Evolutionary conservation across 1,140 invertebrate species (phyloP).

Genomic region (Drosophila nebulosa): DNA sequence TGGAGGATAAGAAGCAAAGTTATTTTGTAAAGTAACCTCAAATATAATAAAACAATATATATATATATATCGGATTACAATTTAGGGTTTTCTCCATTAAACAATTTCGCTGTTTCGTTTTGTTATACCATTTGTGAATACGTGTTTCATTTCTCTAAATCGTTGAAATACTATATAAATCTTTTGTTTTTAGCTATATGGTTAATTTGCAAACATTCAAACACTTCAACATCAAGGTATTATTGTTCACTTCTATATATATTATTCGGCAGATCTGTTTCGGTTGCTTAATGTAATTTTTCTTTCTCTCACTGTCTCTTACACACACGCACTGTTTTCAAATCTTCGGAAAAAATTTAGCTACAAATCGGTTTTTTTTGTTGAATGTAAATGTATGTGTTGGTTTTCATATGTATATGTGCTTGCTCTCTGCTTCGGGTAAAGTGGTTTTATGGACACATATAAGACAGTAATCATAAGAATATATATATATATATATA

Average conservation of each 20-base stretch:
- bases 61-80: slow-evolving; percentile 1
- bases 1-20: not conserved
- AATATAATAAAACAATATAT: slow-evolving; percentile 34
- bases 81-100: slow-evolving; percentile 49
- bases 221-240: slow-evolving; percentile 36
- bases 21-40: slow-evolving; percentile 41
- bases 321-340: slow-evolving; percentile 20
- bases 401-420: slow-evolving; percentile 16
- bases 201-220: slow-evolving; percentile 45
- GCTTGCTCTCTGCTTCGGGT: slow-evolving; percentile 12
- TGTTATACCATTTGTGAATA: slow-evolving; percentile 31
- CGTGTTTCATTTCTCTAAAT: slow-evolving; percentile 30
- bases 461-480: slow-evolving; percentile 61
- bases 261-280: not conserved
- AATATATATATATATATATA: slow-evolving; percentile 48
- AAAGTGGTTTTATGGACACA: slow-evolving; percentile 22
- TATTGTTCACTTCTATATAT: slow-evolving; percentile 2
- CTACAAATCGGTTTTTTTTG: slow-evolving; percentile 42
- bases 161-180: slow-evolving; percentile 36
- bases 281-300: not conserved
- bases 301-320: slow-evolving; percentile 1
- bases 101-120: slow-evolving; percentile 17
- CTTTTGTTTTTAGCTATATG: slow-evolving; percentile 38
- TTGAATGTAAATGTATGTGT: slow-evolving; percentile 43
- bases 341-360: slow-evolving; percentile 36